A percentile compares a stretch with the other conserved stretches of the same genome.
phyloP scores from a whole-genome alignment of 2,113 vertebrate genomes.

The Hippocampus comes region DNA sequence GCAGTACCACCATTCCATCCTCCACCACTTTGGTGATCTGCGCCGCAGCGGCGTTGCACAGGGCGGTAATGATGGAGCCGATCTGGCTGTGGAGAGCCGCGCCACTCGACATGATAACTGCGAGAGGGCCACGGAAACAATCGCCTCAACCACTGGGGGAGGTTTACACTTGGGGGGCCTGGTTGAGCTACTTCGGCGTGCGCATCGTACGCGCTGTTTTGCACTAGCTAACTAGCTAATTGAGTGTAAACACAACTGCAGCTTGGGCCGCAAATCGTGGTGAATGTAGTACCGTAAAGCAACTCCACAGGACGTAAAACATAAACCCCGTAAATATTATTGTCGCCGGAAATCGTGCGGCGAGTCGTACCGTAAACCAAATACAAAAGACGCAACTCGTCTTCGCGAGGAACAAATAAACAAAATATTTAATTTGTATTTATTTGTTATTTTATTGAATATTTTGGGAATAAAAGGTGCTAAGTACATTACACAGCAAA shows the following conservation, averaged over 20 bases:
- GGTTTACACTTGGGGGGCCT: neutral
- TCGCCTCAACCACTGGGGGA: neutral
- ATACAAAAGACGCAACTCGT: no score
- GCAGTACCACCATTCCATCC: slow-evolving; percentile 60
- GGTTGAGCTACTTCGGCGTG: neutral
- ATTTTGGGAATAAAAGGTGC: no score
- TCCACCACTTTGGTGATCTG: slow-evolving; percentile 66
- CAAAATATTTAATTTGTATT: no score
- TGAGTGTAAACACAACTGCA: neutral
- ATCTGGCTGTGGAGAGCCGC: slow-evolving; percentile 58
- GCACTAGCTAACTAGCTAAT: neutral
- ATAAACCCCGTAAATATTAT: neutral
- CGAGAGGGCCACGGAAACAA: neutral
- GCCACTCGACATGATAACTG: slow-evolving; percentile 49
- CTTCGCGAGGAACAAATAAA: no score
- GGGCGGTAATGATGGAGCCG: slow-evolving; percentile 56
- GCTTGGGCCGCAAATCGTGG: neutral
- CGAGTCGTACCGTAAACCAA: no score
- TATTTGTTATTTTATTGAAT: no score
- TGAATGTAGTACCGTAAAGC: slow-evolving; percentile 1
- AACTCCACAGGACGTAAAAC: neutral
- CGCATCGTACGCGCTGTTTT: neutral
- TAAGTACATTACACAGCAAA: no score
- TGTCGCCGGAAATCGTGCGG: neutral
- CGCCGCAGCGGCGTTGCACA: slow-evolving; percentile 61